Percentiles rank a stretch among this genome's conserved stretches.
phyloP scores from a whole-genome alignment of 2,888 invertebrate genomes.

The Gymnocheta viridis region DNA sequence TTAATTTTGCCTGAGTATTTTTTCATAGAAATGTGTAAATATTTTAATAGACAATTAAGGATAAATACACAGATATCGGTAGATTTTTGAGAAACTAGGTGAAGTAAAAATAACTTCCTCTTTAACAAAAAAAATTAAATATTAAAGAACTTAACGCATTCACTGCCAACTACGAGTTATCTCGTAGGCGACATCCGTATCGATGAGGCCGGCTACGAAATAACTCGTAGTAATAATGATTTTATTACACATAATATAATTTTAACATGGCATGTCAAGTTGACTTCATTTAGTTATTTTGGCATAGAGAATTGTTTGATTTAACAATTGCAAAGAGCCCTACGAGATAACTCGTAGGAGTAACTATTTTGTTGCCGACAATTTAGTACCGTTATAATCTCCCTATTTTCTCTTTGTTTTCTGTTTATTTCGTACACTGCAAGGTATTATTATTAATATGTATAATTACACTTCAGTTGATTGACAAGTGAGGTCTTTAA shows the following conservation, averaged over 20 bases:
- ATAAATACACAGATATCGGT: too few species aligned
- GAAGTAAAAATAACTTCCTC: too few species aligned
- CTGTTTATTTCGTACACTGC: background rate
- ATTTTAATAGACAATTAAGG: too few species aligned
- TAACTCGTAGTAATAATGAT: background rate
- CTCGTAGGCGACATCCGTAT: too few species aligned
- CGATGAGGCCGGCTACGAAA: too few species aligned
- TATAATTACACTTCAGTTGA: background rate
- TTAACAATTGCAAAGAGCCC: background rate
- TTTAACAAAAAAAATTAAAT: too few species aligned
- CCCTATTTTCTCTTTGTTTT: background rate
- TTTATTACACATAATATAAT: background rate
- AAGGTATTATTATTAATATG: background rate
- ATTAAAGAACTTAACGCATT: too few species aligned
- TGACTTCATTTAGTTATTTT: background rate
- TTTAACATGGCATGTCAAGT: background rate
- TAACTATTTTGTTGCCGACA: background rate
- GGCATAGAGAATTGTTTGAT: background rate
- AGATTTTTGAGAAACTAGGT: too few species aligned
- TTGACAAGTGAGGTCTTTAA: background rate
- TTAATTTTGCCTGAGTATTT: too few species aligned
- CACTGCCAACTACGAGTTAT: too few species aligned
- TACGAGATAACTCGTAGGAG: constrained; percentile 5
- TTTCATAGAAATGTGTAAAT: too few species aligned
- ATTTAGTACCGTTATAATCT: background rate